Percentiles rank a stretch among this genome's conserved stretches.
phyloP scores from a whole-genome alignment of 1,140 invertebrate species.

The Leucophenga varia region DNA sequence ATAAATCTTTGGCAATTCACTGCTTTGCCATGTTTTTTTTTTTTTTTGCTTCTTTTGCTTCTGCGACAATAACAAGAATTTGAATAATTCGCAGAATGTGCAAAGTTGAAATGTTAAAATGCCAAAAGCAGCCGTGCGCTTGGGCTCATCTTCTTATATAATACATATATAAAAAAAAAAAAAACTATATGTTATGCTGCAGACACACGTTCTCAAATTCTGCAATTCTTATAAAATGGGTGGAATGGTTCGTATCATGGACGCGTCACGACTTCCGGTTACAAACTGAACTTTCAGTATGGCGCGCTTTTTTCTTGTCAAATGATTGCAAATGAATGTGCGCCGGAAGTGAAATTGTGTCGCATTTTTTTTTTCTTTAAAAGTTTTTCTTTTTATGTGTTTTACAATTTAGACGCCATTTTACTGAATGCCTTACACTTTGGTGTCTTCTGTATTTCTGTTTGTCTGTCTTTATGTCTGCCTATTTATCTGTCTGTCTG shows the following conservation, averaged over 20 bases:
- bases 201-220: too few species aligned
- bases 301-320: too few species aligned
- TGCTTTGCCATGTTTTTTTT: conserved; percentile 6
- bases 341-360: conserved; percentile 9
- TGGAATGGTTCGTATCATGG: too few species aligned
- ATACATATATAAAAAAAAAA: too few species aligned
- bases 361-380: too few species aligned
- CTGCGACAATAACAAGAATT: conserved; percentile 44
- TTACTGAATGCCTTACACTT: conserved; percentile 3
- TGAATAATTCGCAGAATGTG: conserved; percentile 52
- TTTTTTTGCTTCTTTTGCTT: conserved; percentile 6
- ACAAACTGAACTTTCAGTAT: conserved; percentile 41
- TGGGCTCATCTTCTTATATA: too few species aligned
- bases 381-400: too few species aligned
- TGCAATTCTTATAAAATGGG: too few species aligned
- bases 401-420: too few species aligned
- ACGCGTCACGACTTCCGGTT: conserved; percentile 42
- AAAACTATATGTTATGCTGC: too few species aligned
- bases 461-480: not conserved
- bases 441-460: not conserved
- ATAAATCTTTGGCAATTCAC: conserved; percentile 44
- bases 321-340: conserved; percentile 51
- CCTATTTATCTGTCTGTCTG: too few species aligned
- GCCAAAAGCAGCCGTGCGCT: too few species aligned
- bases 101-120: conserved; percentile 54